These are phyloP conservation scores for Drymonia ruficornis DNA, from an alignment of 2,888 invertebrate genomes.

Conservation along the genomic window DNA sequence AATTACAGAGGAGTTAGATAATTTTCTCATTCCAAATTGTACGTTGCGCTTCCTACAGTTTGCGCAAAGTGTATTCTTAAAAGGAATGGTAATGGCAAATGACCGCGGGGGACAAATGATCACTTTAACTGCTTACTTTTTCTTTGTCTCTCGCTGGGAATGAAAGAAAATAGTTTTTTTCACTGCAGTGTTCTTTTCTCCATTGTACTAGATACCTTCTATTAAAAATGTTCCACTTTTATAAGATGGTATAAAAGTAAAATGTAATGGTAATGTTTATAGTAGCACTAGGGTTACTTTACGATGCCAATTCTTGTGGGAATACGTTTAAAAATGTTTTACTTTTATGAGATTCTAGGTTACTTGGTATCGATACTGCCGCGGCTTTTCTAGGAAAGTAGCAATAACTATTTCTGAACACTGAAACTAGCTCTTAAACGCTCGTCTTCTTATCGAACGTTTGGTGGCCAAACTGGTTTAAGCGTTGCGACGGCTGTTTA, in stretches of 20 bases:
- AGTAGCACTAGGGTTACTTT: not conserved
- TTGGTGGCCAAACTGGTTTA: too few species aligned
- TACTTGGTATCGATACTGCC: too few species aligned
- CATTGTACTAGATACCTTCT: not conserved
- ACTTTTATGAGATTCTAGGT: not conserved
- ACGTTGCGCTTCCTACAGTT: constrained; percentile 27
- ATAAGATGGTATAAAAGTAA: not conserved
- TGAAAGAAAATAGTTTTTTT: constrained; percentile 2
- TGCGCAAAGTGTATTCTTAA: constrained; percentile 17
- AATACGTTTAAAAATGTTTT: not conserved
- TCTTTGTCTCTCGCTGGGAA: constrained; percentile 12
- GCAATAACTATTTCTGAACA: not conserved
- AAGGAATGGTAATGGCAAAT: constrained; percentile 17
- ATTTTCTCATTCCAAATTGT: constrained; percentile 52
- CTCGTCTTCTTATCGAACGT: too few species aligned
- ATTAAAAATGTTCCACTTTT: constrained; percentile 4
- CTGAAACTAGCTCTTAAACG: too few species aligned
- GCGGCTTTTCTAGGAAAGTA: too few species aligned
- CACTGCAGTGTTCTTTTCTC: not conserved
- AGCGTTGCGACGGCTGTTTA: too few species aligned
- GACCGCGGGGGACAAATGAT: constrained; percentile 15
- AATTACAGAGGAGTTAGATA: constrained; percentile 51
- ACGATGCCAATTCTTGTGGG: constrained; percentile 1
- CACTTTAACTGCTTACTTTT: constrained; percentile 10
- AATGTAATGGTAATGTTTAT: constrained; percentile 1